Evolutionary conservation across 2,797 vertebrate genomes (phyloP).

Genomic region (Avahi laniger): DNA sequence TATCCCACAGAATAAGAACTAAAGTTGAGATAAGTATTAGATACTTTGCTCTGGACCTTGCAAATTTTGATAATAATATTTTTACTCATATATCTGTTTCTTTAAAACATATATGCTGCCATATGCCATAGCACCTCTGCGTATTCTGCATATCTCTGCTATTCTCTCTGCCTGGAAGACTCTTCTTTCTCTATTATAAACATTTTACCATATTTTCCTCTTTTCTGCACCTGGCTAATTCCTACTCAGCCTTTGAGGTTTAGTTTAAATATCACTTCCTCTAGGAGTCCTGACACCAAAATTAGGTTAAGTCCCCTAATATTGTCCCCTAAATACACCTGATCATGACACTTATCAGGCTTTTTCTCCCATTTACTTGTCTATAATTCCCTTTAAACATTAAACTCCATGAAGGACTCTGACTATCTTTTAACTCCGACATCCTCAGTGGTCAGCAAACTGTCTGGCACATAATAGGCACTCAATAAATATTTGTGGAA

Average conservation of each 20-base stretch:
- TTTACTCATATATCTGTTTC: background rate
- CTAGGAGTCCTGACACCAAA: background rate
- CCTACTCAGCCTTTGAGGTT: background rate
- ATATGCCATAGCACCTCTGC: background rate
- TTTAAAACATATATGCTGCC: background rate
- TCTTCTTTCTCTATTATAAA: background rate
- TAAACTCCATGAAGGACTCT: background rate
- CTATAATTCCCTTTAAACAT: background rate
- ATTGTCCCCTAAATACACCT: background rate
- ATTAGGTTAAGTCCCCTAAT: background rate
- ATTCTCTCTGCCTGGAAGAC: background rate
- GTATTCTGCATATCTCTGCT: no score
- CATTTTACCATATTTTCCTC: background rate
- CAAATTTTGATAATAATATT: background rate
- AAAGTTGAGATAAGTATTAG: background rate
- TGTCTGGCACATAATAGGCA: background rate
- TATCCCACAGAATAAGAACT: background rate
- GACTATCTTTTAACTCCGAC: background rate
- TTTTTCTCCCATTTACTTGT: background rate
- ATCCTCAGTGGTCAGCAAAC: background rate
- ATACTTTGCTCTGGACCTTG: background rate
- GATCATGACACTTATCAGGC: background rate
- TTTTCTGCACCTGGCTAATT: background rate
- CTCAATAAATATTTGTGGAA: background rate
- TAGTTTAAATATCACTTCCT: background rate